Evolutionary conservation across 2,888 invertebrate genomes (phyloP).

Genomic region (Liopterus haemorrhoidalis): DNA sequence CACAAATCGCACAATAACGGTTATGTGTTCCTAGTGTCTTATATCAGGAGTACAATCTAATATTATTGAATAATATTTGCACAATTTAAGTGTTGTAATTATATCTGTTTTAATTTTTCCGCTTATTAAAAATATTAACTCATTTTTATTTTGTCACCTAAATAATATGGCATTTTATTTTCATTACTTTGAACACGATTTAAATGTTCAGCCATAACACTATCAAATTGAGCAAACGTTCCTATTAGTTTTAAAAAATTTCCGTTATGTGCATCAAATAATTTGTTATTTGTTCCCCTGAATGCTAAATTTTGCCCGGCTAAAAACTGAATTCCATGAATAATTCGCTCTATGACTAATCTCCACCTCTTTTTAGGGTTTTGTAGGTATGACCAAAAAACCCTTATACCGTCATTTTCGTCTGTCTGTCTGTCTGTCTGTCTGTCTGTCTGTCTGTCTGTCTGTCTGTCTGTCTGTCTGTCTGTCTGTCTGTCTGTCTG

Average conservation of each 20-base stretch:
- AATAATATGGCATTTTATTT: constrained; percentile 7
- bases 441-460: too few relatives aligned
- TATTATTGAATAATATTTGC: constrained; percentile 9
- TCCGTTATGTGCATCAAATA: constrained; percentile 16
- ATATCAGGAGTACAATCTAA: constrained; percentile 7
- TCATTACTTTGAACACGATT: constrained; percentile 6
- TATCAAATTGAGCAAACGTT: constrained; percentile 19
- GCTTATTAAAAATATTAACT: constrained; percentile 2
- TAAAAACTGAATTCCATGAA: too few relatives aligned
- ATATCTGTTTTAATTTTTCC: constrained; percentile 6
- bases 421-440: too few relatives aligned
- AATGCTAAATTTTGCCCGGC: constrained; percentile 11
- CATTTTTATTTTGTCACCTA: constrained; percentile 8
- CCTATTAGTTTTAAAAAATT: constrained; percentile 20
- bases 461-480: too few relatives aligned
- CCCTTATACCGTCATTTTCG: too few relatives aligned
- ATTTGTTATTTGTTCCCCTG: constrained; percentile 9
- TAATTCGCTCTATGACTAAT: too few relatives aligned
- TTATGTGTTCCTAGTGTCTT: constrained; percentile 5
- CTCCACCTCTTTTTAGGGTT: too few relatives aligned
- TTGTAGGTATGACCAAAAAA: too few relatives aligned
- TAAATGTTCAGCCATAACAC: neutral
- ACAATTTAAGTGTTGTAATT: neutral
- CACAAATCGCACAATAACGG: constrained; percentile 1
- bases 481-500: too few relatives aligned